These are phyloP conservation scores for Emmelina monodactyla DNA, from an alignment of 2,888 invertebrate genomes.

Conservation along the genomic window DNA sequence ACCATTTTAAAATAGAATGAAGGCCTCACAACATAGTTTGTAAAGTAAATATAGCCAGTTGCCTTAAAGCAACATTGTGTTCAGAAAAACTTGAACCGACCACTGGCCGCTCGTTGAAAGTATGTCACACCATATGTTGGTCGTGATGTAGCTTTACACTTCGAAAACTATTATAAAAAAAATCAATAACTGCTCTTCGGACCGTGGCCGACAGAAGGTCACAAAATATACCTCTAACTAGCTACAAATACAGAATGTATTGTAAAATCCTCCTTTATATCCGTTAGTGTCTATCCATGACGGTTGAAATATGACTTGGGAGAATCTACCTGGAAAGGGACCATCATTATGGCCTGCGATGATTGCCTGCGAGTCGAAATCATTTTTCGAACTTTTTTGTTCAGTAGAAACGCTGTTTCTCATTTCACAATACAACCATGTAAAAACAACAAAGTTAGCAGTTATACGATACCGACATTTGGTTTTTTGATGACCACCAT, in stretches of 20 bases:
- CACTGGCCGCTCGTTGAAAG: conserved; percentile 40
- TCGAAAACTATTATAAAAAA: conserved; percentile 36
- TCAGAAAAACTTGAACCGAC: conserved; percentile 32
- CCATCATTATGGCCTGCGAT: conserved; percentile 52
- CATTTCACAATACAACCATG: conserved; percentile 36
- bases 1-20: no score
- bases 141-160: no score
- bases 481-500: conserved; percentile 16
- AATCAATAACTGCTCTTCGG: conserved; percentile 44
- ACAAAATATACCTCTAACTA: conserved; percentile 48
- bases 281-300: conserved; percentile 48
- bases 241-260: conserved; percentile 51
- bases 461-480: conserved; percentile 29
- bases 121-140: conserved; percentile 52
- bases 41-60: conserved; percentile 31
- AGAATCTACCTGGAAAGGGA: conserved; percentile 60
- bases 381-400: conserved; percentile 43
- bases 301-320: conserved; percentile 61
- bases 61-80: conserved; percentile 20
- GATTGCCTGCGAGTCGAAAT: conserved; percentile 59
- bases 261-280: conserved; percentile 63
- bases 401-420: conserved; percentile 19
- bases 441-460: conserved; percentile 43
- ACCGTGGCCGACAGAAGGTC: conserved; percentile 51
- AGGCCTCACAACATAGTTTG: no score